These are phyloP conservation scores for Protonibea diacanthus DNA, from an alignment of 2,797 vertebrate species.

Conservation along the genomic window DNA sequence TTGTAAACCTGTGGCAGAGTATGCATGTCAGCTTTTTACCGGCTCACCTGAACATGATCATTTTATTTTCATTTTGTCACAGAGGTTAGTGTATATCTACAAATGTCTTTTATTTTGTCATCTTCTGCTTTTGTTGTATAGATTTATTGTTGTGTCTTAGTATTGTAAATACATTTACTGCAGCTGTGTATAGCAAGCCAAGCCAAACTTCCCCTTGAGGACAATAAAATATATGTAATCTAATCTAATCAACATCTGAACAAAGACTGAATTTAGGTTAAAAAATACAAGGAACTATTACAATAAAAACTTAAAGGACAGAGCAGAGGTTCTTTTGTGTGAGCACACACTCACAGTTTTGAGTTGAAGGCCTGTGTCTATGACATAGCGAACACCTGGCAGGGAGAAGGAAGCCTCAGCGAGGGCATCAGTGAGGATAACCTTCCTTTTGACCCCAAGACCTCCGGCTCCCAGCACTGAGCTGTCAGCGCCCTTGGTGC, in stretches of 20 bases:
- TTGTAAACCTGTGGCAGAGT: slow-evolving; percentile 89
- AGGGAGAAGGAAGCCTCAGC: slow-evolving; percentile 93
- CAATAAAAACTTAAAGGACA: too few relatives aligned
- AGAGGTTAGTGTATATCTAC: too few relatives aligned
- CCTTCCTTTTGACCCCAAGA: slow-evolving; percentile 72
- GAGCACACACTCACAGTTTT: slow-evolving; percentile 87
- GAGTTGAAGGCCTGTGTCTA: slow-evolving; percentile 93
- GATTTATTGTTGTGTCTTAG: too few relatives aligned
- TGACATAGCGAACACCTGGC: slow-evolving; percentile 86
- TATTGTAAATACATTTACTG: too few relatives aligned
- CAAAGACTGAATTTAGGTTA: too few relatives aligned
- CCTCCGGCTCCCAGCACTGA: slow-evolving; percentile 18
- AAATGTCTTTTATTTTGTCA: too few relatives aligned
- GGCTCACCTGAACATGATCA: not conserved
- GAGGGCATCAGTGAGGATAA: slow-evolving; percentile 88
- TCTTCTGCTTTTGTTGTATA: too few relatives aligned
- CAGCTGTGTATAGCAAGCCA: too few relatives aligned
- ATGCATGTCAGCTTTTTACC: not conserved
- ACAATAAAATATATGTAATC: too few relatives aligned
- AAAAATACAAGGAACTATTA: too few relatives aligned
- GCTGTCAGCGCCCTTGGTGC: not conserved
- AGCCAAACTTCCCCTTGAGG: too few relatives aligned
- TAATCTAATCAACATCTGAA: too few relatives aligned
- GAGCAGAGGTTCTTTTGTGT: not conserved
- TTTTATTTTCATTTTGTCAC: not conserved